Evolutionary conservation across 2,797 vertebrate species (phyloP).

Genomic region (Percopsis omiscomaycus): DNA sequence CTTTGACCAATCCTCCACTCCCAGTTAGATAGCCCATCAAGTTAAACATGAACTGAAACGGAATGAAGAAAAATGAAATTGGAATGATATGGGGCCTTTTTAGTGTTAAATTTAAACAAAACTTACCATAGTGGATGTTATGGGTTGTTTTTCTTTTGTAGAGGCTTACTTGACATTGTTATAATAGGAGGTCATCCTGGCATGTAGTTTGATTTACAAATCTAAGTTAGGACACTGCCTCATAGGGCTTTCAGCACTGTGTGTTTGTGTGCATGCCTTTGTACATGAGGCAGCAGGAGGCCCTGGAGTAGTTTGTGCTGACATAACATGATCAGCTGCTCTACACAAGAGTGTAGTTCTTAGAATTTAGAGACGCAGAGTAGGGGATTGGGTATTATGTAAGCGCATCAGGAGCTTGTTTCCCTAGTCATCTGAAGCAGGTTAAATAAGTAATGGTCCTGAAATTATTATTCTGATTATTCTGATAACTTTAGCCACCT

Average conservation of each 20-base stretch:
- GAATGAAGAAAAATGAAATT: too few species aligned
- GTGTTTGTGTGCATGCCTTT: conserved; percentile 60
- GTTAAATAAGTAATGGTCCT: conserved; percentile 53
- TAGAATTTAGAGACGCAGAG: conserved; percentile 53
- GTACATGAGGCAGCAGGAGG: conserved; percentile 53
- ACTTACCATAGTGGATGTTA: too few species aligned
- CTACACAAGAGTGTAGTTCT: conserved; percentile 58
- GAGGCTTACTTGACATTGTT: conserved; percentile 3
- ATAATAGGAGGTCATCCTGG: conserved; percentile 14
- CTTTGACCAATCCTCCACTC: too few species aligned
- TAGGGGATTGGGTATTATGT: conserved; percentile 63
- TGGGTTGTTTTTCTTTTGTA: neutral
- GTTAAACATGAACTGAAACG: too few species aligned
- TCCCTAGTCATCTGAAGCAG: conserved; percentile 46
- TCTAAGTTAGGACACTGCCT: conserved; percentile 64
- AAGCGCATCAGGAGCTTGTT: conserved; percentile 49
- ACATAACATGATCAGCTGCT: conserved; percentile 73
- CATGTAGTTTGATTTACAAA: conserved; percentile 36
- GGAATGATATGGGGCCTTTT: too few species aligned
- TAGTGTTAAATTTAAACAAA: too few species aligned
- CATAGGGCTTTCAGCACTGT: conserved; percentile 30
- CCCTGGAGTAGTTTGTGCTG: conserved; percentile 65
- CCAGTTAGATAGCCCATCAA: too few species aligned
- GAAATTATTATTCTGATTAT: conserved; percentile 50
- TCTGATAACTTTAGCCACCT: conserved; percentile 55